Evolutionary conservation across 1,140 invertebrate species (phyloP), one percentile per base, ranked within the genome.

Genomic region (Heterodera schachtii): DNA sequence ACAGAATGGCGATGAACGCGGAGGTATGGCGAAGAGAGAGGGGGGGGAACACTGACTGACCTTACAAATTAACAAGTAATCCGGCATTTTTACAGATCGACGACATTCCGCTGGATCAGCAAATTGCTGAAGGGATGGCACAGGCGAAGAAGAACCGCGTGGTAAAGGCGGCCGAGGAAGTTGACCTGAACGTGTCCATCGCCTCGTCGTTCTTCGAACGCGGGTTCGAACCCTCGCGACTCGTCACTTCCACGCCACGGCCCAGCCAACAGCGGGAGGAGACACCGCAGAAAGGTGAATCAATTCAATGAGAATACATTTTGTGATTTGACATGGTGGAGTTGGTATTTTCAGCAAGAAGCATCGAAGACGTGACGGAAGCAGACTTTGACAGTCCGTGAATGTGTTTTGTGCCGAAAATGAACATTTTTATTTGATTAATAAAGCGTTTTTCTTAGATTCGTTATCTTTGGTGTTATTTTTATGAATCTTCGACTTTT

Each of bases 221-320:
- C 19, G 77, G 64, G 43, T 69, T 78, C 31, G 77, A 78, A 31
- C 77, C 77, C 13, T 13, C 19, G 2, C 77, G 60, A 4, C 31
- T 78, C 13, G 64, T 78, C 21, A 78, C 77, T 6, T 78, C 77
- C 19, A 78, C 77, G 4, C 77, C 77, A 11, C 64, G 49, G 41
- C 41, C 13, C 46, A 78, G 49, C 47, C 77, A 44, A 78, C 9
- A 78, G 66, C 75, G 49, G n/a, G 75, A 57, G n/a, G 75, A 52
- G 4, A 67, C 52, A 21, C 31, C 69, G 6, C 31, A 41, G 41
- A 41, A 19, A 41, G 41, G 69, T 16, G 19, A 7, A 31, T 69
- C 67, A 69, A 31, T 31, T 31, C 31, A 31, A 31, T 31, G 31
- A 31, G 31, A 31, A 31, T 31, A 52, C 52, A 52, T 52, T 2